These are phyloP conservation scores for Sebastes reedi DNA, from an alignment of 2,797 vertebrate species.

Conservation along the genomic window DNA sequence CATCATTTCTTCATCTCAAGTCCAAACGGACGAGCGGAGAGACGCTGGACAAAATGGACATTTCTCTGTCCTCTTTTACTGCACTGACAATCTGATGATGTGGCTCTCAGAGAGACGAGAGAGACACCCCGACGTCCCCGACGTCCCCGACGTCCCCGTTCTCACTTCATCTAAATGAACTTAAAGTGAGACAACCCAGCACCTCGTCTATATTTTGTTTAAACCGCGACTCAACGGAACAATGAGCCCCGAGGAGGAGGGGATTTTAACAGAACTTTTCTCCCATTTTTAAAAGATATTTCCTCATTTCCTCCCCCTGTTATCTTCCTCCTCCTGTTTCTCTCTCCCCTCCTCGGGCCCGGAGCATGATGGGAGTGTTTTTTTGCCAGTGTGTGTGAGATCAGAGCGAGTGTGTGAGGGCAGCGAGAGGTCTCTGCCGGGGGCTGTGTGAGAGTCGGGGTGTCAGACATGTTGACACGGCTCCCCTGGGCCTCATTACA, in stretches of 20 bases:
- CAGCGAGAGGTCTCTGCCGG: slow-evolving; percentile 47
- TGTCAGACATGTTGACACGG: slow-evolving; percentile 57
- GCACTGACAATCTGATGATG: slow-evolving; percentile 75
- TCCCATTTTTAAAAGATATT: slow-evolving; percentile 10
- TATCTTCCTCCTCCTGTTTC: neutral
- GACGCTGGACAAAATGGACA: neutral
- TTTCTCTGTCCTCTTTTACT: slow-evolving; percentile 51
- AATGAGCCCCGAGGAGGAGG: neutral
- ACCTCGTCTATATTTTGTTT: neutral
- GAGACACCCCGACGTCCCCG: neutral
- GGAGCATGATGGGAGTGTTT: slow-evolving; percentile 15
- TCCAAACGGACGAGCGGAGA: neutral
- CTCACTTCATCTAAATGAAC: neutral
- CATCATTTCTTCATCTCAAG: slow-evolving; percentile 34
- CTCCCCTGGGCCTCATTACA: slow-evolving; percentile 58
- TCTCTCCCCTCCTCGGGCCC: neutral
- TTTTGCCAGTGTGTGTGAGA: slow-evolving; percentile 9
- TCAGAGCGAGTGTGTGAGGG: slow-evolving; percentile 46
- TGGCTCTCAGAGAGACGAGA: slow-evolving; percentile 17
- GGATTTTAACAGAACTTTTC: slow-evolving; percentile 5
- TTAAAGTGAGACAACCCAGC: neutral
- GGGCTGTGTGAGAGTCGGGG: slow-evolving; percentile 26
- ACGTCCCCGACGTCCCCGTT: neutral
- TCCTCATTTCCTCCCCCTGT: neutral
- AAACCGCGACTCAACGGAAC: neutral